Base-by-base conservation (phyloP, 2,113 vertebrate species). In the Myiopsitta monachus region DNA sequence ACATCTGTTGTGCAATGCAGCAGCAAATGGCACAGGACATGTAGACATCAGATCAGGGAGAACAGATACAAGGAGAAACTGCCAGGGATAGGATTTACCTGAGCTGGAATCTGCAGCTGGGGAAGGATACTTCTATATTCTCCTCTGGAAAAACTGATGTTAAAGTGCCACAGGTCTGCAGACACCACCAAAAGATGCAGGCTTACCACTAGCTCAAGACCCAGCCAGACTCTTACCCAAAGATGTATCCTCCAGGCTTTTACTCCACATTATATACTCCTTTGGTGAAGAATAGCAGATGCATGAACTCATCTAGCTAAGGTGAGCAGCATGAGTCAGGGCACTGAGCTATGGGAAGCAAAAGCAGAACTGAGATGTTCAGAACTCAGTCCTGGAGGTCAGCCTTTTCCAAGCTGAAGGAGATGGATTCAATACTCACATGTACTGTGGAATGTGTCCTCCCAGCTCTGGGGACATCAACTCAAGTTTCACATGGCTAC, bases 101-200 rank as follows among this genome's bases (percentile, higher is more conserved):
- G 84, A 94, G 80, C 55, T 82, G 73, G 64, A 84, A 83, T 49
- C 57, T 51, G 24, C 88, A 90, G 28, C 55, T 46, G n/a, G 28
- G 26, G 15, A 44, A 49, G 39, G 19, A 18, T 3, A 22, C 26
- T 78, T 57, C 41, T 41, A 3, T 33, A 14, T 54, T 41, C 46
- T 43, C 61, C 43, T 54, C 61, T 41, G 24, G 18, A 62, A 80
- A 72, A 81, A 28, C 17, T 33, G 62, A 36, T 18, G 10, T 30
- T 36, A 33, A 55, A 31, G 38, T 18, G 17, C 46, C n/a, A 17
- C 22, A 49, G 23, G 31, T 12, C 44, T 24, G 46, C 51, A 75
- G 55, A 11, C 23, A 22, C 28, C 70, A 57, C 36, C 62, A 36
- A 84, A 27, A 85, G 64, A 52, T 9, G 55, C 54, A 26, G 38